Evolutionary conservation across 2,888 invertebrate species (phyloP), one percentile per base, ranked within the genome.

Genomic region (Tetropium fuscum): DNA sequence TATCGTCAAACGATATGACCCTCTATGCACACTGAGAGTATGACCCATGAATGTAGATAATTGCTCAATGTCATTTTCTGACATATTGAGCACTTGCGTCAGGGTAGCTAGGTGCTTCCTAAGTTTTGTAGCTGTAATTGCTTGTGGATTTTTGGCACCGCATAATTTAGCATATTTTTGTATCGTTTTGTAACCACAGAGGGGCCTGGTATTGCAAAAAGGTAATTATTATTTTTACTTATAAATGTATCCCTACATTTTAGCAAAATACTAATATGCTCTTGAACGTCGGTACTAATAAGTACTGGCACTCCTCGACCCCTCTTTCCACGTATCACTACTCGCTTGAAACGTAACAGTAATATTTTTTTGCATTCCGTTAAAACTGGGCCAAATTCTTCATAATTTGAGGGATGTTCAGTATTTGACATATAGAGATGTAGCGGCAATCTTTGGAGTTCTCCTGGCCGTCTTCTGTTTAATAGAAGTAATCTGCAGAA

Each of bases 381-480:
- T 3, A 4, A 11, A 4, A 11, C n/a, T n/a, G 11, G 10, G 11
- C 10, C n/a, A 30, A 30, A 30, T 30, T 30, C 30, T 11, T n/a
- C 30, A 11, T 30, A 30, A 11, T 30, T 30, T 30, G n/a, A 11
- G n/a, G 30, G 11, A 10, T 30, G 30, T 11, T n/a, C n/a, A 30
- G n/a, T 10, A 7, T 11, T 30, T 3, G n/a, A 10, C 11, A 10
- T 11, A 11, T 30, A 30, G 11, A 30, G 10, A 7, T 30, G 11
- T 11, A 30, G 11, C 10, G n/a, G n/a, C 11, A 30, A 11, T 11
- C 30, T 53, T 32, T 70, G 61, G 7, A 68, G 43, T 48, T 69
- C 66, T 10, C 68, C 71, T 8, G 63, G 59, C 44, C 71, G 22
- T 41, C 58, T 54, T 20, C 68, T 59, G 43, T 71, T 71, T n/a